phyloP scores from a whole-genome alignment of 2,113 vertebrate species.

The Lonchura striata region DNA sequence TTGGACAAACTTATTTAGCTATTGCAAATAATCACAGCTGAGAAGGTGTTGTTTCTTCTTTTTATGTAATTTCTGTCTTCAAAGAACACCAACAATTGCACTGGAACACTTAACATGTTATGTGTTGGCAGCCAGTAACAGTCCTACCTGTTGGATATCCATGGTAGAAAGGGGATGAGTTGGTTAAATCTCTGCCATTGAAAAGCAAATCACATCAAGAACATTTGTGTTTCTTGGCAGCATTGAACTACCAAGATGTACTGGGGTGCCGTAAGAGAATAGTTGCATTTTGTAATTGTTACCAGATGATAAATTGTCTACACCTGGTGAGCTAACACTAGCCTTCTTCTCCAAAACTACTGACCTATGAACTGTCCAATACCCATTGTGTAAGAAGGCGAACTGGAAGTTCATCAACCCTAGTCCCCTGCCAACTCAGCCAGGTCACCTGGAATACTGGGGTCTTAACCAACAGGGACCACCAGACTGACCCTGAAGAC shows the following conservation, averaged over 20 bases:
- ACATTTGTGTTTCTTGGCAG: background rate
- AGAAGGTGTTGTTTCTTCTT: background rate
- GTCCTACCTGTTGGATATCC: background rate
- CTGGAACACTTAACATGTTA: background rate
- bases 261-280: background rate
- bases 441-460: background rate
- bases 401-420: background rate
- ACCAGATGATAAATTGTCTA: background rate
- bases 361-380: background rate
- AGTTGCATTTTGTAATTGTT: background rate
- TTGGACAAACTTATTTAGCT: background rate
- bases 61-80: background rate
- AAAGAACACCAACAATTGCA: background rate
- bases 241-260: background rate
- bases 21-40: background rate
- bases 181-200: background rate
- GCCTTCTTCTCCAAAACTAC: background rate
- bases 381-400: background rate
- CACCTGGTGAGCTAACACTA: background rate
- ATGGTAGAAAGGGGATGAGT: background rate
- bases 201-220: background rate
- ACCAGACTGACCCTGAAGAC: accelerated
- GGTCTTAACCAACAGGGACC: background rate
- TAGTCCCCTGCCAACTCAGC: background rate
- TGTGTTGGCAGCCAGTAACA: background rate